Evolutionary conservation across 1,140 invertebrate genomes (phyloP).

Genomic region (Ips typographus): DNA sequence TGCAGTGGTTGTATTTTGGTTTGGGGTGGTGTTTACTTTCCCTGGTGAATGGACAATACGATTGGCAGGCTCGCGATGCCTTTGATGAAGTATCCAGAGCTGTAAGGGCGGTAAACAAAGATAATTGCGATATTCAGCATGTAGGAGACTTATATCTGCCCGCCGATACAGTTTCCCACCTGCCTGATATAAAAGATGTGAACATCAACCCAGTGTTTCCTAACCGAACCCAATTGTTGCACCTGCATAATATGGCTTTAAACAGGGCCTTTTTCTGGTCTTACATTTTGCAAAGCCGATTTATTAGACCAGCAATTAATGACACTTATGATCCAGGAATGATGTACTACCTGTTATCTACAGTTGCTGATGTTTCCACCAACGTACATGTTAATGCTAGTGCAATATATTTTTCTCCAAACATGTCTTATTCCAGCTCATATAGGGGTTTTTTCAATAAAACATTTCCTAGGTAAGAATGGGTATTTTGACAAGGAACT

Average conservation of each 20-base stretch:
- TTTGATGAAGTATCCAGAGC: conserved; percentile 84
- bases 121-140: conserved; percentile 89
- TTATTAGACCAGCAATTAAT: conserved; percentile 85
- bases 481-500: no score
- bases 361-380: conserved; percentile 91
- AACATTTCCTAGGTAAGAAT: conserved; percentile 69
- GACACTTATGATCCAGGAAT: conserved; percentile 95
- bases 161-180: conserved; percentile 80
- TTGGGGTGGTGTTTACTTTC: conserved; percentile 43
- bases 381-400: conserved; percentile 92
- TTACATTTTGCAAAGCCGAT: conserved; percentile 89
- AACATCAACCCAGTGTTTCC: conserved; percentile 94
- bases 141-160: conserved; percentile 83
- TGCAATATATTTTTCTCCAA: conserved; percentile 92
- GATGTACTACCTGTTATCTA: conserved; percentile 97
- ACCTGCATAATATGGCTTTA: conserved; percentile 94
- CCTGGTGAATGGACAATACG: conserved; percentile 80
- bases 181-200: conserved; percentile 92
- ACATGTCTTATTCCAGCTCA: conserved; percentile 92
- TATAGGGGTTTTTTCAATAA: conserved; percentile 97
- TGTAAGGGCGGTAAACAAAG: conserved; percentile 75
- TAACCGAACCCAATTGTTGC: conserved; percentile 88
- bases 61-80: conserved; percentile 83
- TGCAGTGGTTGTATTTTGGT: conserved; percentile 19
- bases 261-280: conserved; percentile 95